Conservation (phyloP, 2,888 invertebrate genomes). For the Laspeyria flexula region DNA sequence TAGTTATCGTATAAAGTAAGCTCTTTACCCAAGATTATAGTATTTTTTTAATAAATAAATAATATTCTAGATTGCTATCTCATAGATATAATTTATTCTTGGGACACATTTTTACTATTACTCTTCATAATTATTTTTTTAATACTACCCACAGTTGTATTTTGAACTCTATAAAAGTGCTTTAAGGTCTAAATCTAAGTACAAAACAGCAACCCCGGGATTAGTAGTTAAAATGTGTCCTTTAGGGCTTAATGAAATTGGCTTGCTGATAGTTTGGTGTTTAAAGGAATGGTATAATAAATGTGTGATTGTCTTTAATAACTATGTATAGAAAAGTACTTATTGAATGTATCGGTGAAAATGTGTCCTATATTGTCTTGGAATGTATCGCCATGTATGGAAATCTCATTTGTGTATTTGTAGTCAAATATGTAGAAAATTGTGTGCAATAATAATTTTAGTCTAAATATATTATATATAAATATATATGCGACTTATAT, state of each 20-base stretch:
- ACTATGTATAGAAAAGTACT: conserved; percentile 24
- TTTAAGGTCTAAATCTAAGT: conserved; percentile 61
- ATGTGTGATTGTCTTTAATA: conserved; percentile 22
- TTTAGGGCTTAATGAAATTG: conserved; percentile 36
- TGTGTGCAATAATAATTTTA: conserved; percentile 37
- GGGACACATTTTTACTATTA: conserved; percentile 47
- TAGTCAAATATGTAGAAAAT: conserved; percentile 19
- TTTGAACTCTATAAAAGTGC: conserved; percentile 21
- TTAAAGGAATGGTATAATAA: conserved; percentile 21
- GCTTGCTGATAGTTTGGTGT: conserved; percentile 44
- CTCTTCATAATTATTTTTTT: conserved; percentile 23
- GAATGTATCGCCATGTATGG: conserved; percentile 8
- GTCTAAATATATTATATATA: conserved; percentile 22
- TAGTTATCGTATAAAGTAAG: conserved; percentile 50
- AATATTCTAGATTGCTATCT: conserved; percentile 31
- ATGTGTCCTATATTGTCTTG: conserved; percentile 10
- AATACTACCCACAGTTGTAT: conserved; percentile 18
- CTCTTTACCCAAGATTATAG: conserved; percentile 69
- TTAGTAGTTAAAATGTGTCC: conserved; percentile 53
- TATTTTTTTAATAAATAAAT: conserved; percentile 70
- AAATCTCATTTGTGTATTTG: conserved; percentile 19
- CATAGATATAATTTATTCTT: conserved; percentile 32
- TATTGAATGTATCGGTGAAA: conserved; percentile 15
- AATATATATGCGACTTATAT: conserved; percentile 17
- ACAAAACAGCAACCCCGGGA: conserved; percentile 54